phyloP scores from a whole-genome alignment of 2,797 vertebrate genomes.

The Microhierax caerulescens region DNA sequence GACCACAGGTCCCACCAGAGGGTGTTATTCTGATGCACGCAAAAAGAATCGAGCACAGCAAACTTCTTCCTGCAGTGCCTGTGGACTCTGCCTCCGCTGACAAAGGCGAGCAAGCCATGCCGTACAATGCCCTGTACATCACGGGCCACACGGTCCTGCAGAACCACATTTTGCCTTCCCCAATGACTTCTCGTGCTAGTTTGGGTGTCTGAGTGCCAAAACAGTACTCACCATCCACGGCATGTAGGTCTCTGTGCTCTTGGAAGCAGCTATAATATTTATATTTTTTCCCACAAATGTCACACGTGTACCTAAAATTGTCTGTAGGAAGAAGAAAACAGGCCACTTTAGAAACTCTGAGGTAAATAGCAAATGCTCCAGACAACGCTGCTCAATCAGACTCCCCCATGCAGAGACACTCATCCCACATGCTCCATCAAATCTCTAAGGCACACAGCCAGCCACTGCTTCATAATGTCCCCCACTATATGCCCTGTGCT shows the following conservation, averaged over 20 bases:
- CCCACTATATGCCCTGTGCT: rapidly evolving
- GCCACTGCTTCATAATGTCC: not conserved
- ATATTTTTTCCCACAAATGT: constrained; percentile 99
- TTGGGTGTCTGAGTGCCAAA: not conserved
- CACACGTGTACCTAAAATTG: constrained; percentile 97
- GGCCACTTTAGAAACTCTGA: not conserved
- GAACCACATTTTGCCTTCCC: not conserved
- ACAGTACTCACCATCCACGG: constrained; percentile 90
- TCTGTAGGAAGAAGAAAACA: constrained; percentile 78
- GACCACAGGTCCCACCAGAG: not conserved
- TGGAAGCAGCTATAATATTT: constrained; percentile 99
- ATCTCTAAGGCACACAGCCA: not conserved
- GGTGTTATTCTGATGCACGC: not conserved
- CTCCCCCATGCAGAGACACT: not conserved
- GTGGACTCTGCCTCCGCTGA: not conserved
- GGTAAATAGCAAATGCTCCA: not conserved
- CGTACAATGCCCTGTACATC: not conserved
- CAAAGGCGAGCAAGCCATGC: rapidly evolving
- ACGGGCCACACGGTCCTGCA: rapidly evolving
- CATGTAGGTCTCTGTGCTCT: constrained; percentile 96
- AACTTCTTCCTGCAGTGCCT: not conserved
- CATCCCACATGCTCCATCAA: not conserved
- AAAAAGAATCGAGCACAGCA: not conserved
- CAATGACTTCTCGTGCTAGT: not conserved
- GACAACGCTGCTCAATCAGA: not conserved